phyloP scores from a whole-genome alignment of 2,888 invertebrate species.

The Drosophila macrospina region DNA sequence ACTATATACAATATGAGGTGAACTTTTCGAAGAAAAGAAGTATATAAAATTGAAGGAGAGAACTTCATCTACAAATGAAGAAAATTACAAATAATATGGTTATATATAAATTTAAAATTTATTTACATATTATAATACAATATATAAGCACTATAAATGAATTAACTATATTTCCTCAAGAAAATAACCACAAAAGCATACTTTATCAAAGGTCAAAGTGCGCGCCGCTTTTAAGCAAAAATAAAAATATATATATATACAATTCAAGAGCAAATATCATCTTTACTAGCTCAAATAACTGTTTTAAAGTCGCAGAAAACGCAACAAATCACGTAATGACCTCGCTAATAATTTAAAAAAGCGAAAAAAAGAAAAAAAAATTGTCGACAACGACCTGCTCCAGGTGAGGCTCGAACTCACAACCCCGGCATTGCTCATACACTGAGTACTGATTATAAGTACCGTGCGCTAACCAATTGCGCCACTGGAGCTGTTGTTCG shows the following conservation, averaged over 20 bases:
- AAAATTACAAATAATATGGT: background rate
- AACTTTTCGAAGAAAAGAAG: background rate
- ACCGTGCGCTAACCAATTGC: slow-evolving; percentile 99
- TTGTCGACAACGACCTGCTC: slow-evolving; percentile 93
- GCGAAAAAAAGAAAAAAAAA: slow-evolving; percentile 80
- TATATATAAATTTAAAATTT: background rate
- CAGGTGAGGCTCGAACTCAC: slow-evolving; percentile 99
- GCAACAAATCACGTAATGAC: background rate
- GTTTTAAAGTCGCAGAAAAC: background rate
- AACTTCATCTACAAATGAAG: background rate
- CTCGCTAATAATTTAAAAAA: slow-evolving; percentile 21
- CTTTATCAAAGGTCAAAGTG: background rate
- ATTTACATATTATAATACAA: background rate
- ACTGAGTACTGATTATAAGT: slow-evolving; percentile 99
- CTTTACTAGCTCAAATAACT: background rate
- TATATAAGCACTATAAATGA: background rate
- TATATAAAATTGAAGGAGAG: background rate
- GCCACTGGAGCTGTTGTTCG: slow-evolving; percentile 94
- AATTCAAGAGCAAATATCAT: background rate
- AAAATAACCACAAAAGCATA: background rate
- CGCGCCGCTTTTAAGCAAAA: background rate
- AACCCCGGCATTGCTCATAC: slow-evolving; percentile 99
- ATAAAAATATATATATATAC: background rate
- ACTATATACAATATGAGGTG: background rate
- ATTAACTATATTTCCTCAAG: background rate